These are phyloP conservation scores for Chascanopsetta lugubris DNA, from an alignment of 2,113 vertebrate species.

Conservation along the genomic window DNA sequence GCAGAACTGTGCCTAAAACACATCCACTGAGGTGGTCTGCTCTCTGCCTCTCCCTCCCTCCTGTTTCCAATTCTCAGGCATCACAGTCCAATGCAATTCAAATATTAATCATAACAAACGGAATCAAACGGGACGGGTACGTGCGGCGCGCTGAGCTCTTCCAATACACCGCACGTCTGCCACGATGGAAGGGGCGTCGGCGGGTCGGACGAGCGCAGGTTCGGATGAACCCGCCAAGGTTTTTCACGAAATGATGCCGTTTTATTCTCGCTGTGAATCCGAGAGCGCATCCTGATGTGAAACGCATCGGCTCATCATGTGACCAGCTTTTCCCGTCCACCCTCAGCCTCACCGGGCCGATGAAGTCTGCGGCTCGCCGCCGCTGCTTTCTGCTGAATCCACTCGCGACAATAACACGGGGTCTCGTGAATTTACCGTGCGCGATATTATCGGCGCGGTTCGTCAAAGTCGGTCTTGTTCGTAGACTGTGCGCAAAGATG, in stretches of 20 bases:
- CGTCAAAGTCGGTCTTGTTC: too few relatives aligned
- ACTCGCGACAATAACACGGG: too few relatives aligned
- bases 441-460: too few relatives aligned
- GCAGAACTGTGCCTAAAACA: constrained; percentile 80
- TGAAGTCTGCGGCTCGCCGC: too few relatives aligned
- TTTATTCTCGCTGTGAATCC: constrained; percentile 29
- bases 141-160: constrained; percentile 59
- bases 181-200: constrained; percentile 38
- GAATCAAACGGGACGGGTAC: constrained; percentile 56
- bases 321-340: too few relatives aligned
- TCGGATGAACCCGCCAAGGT: constrained; percentile 20
- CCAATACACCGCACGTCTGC: constrained; percentile 53
- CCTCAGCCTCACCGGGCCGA: too few relatives aligned
- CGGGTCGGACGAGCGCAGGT: constrained; percentile 44
- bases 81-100: constrained; percentile 72
- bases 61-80: constrained; percentile 74
- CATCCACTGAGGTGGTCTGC: constrained; percentile 63
- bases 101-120: constrained; percentile 74
- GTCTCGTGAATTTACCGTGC: too few relatives aligned
- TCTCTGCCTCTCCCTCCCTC: constrained; percentile 50
- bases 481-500: too few relatives aligned
- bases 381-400: too few relatives aligned
- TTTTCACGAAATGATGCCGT: constrained; percentile 38
- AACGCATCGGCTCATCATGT: too few relatives aligned
- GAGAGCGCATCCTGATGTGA: too few relatives aligned